A percentile compares a stretch with the other conserved stretches of the same genome.
These are phyloP conservation scores for Rhinogobio ventralis DNA, from an alignment of 2,797 vertebrate genomes.

Conservation along the genomic window DNA sequence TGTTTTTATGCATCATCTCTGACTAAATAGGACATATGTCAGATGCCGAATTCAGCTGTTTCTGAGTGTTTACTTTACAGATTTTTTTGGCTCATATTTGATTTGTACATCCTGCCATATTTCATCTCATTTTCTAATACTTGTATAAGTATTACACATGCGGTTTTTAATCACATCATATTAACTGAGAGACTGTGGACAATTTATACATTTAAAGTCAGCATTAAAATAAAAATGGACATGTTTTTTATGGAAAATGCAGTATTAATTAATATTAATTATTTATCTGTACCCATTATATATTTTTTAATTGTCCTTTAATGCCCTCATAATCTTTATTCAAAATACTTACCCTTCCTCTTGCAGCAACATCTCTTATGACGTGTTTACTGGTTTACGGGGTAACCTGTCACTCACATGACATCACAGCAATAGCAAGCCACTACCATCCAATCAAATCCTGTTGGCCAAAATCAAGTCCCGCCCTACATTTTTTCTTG, in stretches of 20 bases:
- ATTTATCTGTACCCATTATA: too few species aligned
- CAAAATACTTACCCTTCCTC: too few species aligned
- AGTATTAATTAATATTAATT: too few species aligned
- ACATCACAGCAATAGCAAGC: neutral
- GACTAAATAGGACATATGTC: neutral
- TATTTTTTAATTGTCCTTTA: too few species aligned
- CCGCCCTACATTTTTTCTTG: neutral
- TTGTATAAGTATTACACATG: neutral
- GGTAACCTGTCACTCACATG: neutral
- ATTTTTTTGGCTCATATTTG: neutral
- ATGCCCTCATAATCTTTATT: too few species aligned
- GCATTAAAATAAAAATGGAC: too few species aligned
- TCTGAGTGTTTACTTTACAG: neutral
- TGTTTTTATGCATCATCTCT: slow-evolving; percentile 60
- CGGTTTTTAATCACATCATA: too few species aligned
- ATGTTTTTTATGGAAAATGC: too few species aligned
- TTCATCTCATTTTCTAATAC: neutral
- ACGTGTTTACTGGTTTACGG: too few species aligned
- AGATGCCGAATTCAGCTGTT: slow-evolving; percentile 23
- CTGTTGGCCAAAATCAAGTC: neutral
- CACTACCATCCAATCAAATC: neutral
- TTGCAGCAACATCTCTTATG: too few species aligned
- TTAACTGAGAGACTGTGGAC: neutral
- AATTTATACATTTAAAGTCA: neutral
- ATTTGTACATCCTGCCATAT: neutral